Evolutionary conservation across 2,797 vertebrate species (phyloP).

Genomic region (Scleropages formosus): DNA sequence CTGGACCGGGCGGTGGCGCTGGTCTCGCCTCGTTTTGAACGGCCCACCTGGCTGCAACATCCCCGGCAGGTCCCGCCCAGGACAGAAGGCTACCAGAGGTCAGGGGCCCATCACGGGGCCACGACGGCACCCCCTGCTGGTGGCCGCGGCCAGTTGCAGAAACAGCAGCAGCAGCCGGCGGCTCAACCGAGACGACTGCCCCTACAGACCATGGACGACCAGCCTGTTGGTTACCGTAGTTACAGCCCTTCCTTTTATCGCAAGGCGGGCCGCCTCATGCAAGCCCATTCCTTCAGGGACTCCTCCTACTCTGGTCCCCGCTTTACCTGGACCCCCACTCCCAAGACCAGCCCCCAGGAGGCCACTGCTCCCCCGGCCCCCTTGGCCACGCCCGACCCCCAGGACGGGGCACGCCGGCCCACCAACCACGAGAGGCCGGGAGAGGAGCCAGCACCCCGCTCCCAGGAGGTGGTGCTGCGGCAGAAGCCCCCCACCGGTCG

Average conservation of each 20-base stretch:
- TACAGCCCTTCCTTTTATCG: conserved; percentile 96
- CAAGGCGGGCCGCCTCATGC: conserved; percentile 85
- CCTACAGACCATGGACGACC: conserved; percentile 77
- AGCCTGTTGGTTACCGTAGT: conserved; percentile 91
- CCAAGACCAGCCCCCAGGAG: conserved; percentile 60
- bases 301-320: conserved; percentile 81
- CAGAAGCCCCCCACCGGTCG: conserved; percentile 90
- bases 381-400: conserved; percentile 50
- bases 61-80: conserved; percentile 58
- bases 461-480: conserved; percentile 86
- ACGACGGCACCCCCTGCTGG: conserved; percentile 40
- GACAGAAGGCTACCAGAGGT: conserved; percentile 58
- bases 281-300: conserved; percentile 88
- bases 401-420: conserved; percentile 61
- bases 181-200: conserved; percentile 61
- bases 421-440: conserved; percentile 75
- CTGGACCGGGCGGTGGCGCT: conserved; percentile 71
- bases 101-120: conserved; percentile 48
- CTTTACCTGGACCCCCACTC: conserved; percentile 67
- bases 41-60: conserved; percentile 62
- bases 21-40: conserved; percentile 69
- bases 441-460: conserved; percentile 63
- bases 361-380: conserved; percentile 33
- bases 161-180: conserved; percentile 53
- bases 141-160: conserved; percentile 48